Base-by-base conservation (phyloP, 2,888 invertebrate genomes). In the Trissolcus brochymenae region DNA sequence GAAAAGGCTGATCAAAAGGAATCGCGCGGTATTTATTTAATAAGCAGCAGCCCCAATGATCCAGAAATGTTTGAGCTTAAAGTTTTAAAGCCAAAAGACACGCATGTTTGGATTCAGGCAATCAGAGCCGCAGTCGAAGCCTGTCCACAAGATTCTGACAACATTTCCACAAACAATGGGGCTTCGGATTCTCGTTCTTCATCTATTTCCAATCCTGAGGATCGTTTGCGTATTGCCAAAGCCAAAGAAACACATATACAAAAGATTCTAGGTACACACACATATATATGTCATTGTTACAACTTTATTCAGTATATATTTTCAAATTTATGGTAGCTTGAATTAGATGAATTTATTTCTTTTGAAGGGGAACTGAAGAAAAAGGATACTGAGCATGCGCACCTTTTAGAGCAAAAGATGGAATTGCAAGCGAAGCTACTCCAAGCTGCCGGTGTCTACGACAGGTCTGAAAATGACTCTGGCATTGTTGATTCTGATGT, bases 61-160 rank as follows among this genome's bases (percentile, higher is more conserved):
- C 98, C 98, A 0, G 98, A 98, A 91, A 98, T 98, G 98, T 98
- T 98, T 87, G 98, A 98, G 87, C 90, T 98, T 62, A 94, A 97
- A 86, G 92, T 92, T 78, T 95, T 96, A 84, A 93, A 95, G 79
- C 96, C 96, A 35, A 96, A 96, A 88, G 97, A 98, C 84, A 95
- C 96, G 86, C 94, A 95, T 84, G 90, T 92, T 11, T 98, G 98
- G 98, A 96, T 98, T 87, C 94, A 94, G 84, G 93, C 95, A 46
- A 94, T 98, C 83, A 92, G 96, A 92, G 94, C 93, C 57, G 95
- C 97, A 16, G 96, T 97, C 14, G 94, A 96, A 81, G 92, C 93
- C 78, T 97, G 97, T 85, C 96, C 97, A 0, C 95, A 95, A 85
- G 94, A 94, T 66, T 93, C 94, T 72, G 96, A 96, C 79, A 84